phyloP scores from a whole-genome alignment of 2,888 invertebrate genomes.

The Noctua janthina region DNA sequence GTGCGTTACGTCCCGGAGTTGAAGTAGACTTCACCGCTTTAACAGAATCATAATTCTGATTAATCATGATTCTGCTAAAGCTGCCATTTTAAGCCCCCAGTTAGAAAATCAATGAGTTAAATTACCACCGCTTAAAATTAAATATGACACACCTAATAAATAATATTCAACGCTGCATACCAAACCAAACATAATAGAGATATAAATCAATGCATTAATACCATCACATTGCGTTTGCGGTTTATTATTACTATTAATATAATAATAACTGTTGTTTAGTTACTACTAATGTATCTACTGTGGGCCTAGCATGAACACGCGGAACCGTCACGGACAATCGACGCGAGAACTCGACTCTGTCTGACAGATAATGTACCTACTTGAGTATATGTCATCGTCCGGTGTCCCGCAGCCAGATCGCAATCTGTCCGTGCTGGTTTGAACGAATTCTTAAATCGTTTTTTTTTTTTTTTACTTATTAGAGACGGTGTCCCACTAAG shows the following conservation, averaged over 20 bases:
- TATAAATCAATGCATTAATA: slow-evolving; percentile 34
- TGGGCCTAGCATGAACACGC: slow-evolving; percentile 1
- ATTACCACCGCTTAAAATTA: slow-evolving; percentile 1
- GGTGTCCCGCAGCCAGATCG: too few species aligned
- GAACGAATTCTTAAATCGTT: too few species aligned
- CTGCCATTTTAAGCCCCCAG: too few species aligned
- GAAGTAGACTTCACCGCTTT: too few species aligned
- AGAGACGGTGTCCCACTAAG: too few species aligned
- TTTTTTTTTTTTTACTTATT: too few species aligned
- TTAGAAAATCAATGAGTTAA: neutral
- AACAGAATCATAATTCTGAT: too few species aligned
- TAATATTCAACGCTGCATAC: slow-evolving; percentile 25
- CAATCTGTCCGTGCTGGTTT: too few species aligned
- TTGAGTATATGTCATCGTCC: too few species aligned
- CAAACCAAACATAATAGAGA: slow-evolving; percentile 27
- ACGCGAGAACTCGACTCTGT: neutral
- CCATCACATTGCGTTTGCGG: slow-evolving; percentile 1
- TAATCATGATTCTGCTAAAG: too few species aligned
- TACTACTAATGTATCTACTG: neutral
- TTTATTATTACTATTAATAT: slow-evolving; percentile 16
- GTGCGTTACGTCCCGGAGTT: too few species aligned
- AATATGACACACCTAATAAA: slow-evolving; percentile 28
- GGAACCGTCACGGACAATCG: neutral
- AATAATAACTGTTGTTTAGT: slow-evolving; percentile 12
- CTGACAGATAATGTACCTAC: too few species aligned